A percentile compares a stretch with the other conserved stretches of the same genome.
phyloP scores from a whole-genome alignment of 2,113 vertebrate species.

The Zapornia atra region DNA sequence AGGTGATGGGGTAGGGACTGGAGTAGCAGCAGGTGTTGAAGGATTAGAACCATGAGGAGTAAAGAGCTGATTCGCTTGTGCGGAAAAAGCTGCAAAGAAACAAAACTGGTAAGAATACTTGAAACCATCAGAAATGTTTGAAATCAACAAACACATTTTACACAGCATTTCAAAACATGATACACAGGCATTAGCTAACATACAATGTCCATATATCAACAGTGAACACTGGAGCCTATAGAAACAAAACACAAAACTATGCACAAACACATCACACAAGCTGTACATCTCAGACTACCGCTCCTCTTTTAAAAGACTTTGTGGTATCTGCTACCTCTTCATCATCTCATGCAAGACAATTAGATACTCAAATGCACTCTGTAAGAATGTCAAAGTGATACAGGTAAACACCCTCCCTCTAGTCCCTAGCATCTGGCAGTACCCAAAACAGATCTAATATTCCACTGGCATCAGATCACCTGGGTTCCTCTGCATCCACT shows the following conservation, averaged over 20 bases:
- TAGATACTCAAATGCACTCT: neutral
- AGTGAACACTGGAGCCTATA: neutral
- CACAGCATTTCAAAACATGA: constrained; percentile 41
- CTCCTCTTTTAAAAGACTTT: neutral
- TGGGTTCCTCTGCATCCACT: constrained; percentile 60
- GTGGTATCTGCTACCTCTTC: neutral
- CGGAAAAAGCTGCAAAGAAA: constrained; percentile 84
- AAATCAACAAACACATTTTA: constrained; percentile 62
- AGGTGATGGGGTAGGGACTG: constrained; percentile 81
- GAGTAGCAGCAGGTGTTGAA: constrained; percentile 81
- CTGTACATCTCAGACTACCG: neutral
- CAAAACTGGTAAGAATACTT: constrained; percentile 72
- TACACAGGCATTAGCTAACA: constrained; percentile 39
- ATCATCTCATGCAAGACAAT: constrained; percentile 47
- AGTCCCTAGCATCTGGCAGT: neutral
- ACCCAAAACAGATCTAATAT: constrained; percentile 16
- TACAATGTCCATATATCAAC: constrained; percentile 9
- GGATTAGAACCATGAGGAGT: constrained; percentile 88
- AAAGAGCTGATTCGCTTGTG: constrained; percentile 86
- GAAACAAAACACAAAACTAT: constrained; percentile 7
- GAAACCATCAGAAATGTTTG: constrained; percentile 51
- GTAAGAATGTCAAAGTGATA: neutral
- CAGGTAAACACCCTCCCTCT: constrained; percentile 34
- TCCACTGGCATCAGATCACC: constrained; percentile 36
- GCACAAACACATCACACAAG: constrained; percentile 14